Evolutionary conservation across 2,888 invertebrate species (phyloP), one percentile per base, ranked within the genome.

Genomic region (Sinelater perroti): DNA sequence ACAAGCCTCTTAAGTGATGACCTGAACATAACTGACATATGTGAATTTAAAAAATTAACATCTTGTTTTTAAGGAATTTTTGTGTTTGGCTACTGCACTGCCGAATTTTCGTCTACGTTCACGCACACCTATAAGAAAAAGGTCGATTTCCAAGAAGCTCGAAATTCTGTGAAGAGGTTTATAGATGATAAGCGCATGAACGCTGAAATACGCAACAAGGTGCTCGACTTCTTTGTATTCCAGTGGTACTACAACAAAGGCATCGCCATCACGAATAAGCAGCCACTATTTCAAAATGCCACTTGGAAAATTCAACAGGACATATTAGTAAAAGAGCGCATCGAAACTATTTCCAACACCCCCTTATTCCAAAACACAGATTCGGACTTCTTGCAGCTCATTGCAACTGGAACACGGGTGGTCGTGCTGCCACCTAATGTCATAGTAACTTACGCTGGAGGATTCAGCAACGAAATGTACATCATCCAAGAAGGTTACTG

Each of bases 201-300:
- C 56, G 70, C 72, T 54, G 73, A 78, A 1, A 80, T 82, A n/a
- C 78, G 79, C 65, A 73, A 73, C 2, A 74, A 82, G 61, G 80
- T 83, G 50, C 79, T 79, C 77, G 76, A 80, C 1, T 83, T 81
- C 66, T 82, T 82, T 62, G 79, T 81, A 66, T 70, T 83, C 6
- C 83, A 83, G 60, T 83, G 82, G 82, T 78, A 79, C 58, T 81
- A 82, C 60, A 81, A 83, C 70, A 79, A 78, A 72, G 82, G 81
- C 71, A 72, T 47, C 31, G 35, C 18, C 8, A 46, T 58, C 11
- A 53, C 49, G 2, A 46, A 24, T 16, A 57, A 47, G 6, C 49
- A 58, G 36, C 36, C 51, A 6, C 31, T 62, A 3, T 31, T 62
- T 13, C 47, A 26, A 35, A 62, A 63, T 2, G 78, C 80, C 7